Base-by-base conservation (phyloP, 1,140 invertebrate genomes). In the Aphelinus certus region DNA sequence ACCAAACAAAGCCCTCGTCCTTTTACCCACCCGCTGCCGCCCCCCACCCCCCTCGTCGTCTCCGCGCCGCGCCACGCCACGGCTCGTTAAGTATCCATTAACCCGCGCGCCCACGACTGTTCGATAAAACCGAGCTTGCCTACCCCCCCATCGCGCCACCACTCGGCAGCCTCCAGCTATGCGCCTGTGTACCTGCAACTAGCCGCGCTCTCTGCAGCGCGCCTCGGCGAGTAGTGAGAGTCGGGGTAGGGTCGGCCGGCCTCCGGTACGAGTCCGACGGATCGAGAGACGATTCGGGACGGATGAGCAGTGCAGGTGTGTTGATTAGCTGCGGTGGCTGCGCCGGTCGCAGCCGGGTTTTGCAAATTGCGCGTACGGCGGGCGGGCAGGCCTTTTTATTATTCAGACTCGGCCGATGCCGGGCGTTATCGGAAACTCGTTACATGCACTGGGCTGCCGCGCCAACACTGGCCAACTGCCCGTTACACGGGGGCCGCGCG, bases 361-460 rank as follows among this genome's bases (percentile, higher is more conserved):
- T 26, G 26, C 26, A 26, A 26, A 26, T 26, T 26, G 26, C 26
- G 26, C 26, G 26, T 26, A 26, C 26, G 26, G 26, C 0, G 26
- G 26, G 26, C 26, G 26, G 26, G 26, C 26, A 26, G 26, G 26
- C 43, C 26, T 56, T 66, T 66, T 73, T 73, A 73, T 73, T 73
- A 73, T 73, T 73, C 71, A 67, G 45, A 67, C 7, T 26, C 45
- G 55, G 47, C 5, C 67, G 56, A 55, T 55, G 26, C 81, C 76
- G 60, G 82, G 85, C 85, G 86, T 88, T 87, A 88, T 88, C 85
- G 86, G 85, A 88, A 88, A 87, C 84, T 87, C 86, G 85, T 87
- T 87, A 87, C 85, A 85, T 84, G 82, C 84, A 83, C 81, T 77
- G 80, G 74, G 71, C 77, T 26, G 26, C 26, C 26, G 26, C 26